These are phyloP conservation scores for Neopelma chrysocephalum DNA, from an alignment of 2,797 vertebrate species.

Conservation along the genomic window DNA sequence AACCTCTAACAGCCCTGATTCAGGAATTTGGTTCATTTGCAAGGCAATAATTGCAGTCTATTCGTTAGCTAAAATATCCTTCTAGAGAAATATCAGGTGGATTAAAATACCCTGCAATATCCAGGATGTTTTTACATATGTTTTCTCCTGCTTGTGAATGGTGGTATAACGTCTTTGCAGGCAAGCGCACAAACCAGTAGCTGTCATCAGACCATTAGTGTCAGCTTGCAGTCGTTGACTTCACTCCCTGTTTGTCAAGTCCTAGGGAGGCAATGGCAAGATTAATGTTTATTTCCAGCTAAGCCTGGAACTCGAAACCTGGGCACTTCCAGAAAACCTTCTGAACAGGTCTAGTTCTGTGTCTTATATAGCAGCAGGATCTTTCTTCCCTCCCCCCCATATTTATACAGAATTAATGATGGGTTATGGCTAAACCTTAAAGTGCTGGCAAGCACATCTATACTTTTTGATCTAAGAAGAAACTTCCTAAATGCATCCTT, in stretches of 20 bases:
- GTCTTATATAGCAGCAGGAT: not conserved
- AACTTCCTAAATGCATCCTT: not conserved
- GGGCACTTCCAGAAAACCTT: not conserved
- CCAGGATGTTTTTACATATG: not conserved
- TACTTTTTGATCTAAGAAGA: not conserved
- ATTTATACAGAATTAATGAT: not conserved
- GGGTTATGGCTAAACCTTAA: not conserved
- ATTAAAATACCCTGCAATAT: not conserved
- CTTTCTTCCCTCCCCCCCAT: not conserved
- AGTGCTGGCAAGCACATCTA: not conserved
- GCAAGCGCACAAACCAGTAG: not conserved
- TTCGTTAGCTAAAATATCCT: not conserved
- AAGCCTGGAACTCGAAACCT: not conserved
- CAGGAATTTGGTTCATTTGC: not conserved
- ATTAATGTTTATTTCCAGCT: constrained; percentile 58
- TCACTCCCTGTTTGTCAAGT: constrained; percentile 48
- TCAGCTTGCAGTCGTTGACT: constrained; percentile 25
- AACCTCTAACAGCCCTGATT: not conserved
- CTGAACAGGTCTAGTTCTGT: not conserved
- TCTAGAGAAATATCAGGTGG: not conserved
- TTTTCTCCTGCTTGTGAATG: not conserved
- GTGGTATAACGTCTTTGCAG: not conserved
- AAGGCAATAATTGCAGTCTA: not conserved
- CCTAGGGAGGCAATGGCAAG: constrained; percentile 40
- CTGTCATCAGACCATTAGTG: constrained; percentile 66